Evolutionary conservation across 2,888 invertebrate species (phyloP), one percentile per base, ranked within the genome.

Genomic region (Scaeva pyrastri): DNA sequence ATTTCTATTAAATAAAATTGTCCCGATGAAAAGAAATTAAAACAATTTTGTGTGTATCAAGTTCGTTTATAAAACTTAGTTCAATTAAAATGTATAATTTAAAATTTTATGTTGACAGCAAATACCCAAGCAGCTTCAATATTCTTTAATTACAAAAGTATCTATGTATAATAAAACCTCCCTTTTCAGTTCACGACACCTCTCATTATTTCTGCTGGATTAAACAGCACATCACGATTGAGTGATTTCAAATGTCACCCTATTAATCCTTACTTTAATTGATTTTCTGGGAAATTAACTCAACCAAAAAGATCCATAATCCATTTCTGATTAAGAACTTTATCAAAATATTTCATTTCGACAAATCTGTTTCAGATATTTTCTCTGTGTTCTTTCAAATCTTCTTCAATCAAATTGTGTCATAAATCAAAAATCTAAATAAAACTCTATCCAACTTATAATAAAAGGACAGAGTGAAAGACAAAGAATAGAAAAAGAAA

Each of bases 341-440:
- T 7, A 48, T 64, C 45, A 66, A 66, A 66, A 66, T 66, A 48
- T 48, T 16, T 48, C 31, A 66, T 66, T 45, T 66, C 48, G 66
- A 66, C 66, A 66, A 66, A 66, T 66, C 19, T 31, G 31, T 66
- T 66, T 66, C 14, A 36, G 14, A 12, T 39, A n/a, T 12, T 14
- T 39, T 31, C 12, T n/a, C 5, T 39, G 43, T 64, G 16, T 16
- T 11, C 3, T 48, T 64, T 23, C 16, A 39, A 60, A 60, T 8
- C 21, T 66, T 66, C 19, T 36, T 31, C 19, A 48, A 66, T 36
- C 14, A 66, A 66, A 48, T 48, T n/a, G 2, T 31, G 31, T 66
- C 48, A 48, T 66, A 66, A 66, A 66, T 66, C 66, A 66, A 48
- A 66, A 64, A 48, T 64, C 45, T 31, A 64, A 48, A 64, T 48